Conservation (phyloP, 2,113 vertebrate genomes). For the Okapia johnstoni region DNA sequence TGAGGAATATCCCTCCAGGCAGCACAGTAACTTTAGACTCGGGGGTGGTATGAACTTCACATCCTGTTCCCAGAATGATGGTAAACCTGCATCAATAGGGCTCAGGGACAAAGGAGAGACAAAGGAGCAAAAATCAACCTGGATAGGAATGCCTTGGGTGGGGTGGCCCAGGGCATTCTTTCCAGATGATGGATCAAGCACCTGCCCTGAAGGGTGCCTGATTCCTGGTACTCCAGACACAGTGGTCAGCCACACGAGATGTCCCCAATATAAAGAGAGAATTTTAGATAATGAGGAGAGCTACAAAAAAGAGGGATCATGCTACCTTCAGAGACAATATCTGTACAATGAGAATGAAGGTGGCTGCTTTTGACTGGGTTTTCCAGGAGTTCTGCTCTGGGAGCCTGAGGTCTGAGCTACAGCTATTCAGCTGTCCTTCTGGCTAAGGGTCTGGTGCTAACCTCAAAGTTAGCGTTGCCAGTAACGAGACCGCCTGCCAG, state of each 20-base stretch:
- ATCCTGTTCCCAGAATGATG: background rate
- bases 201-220: rapidly evolving
- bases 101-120: background rate
- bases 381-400: no score
- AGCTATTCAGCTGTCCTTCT: background rate
- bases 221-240: background rate
- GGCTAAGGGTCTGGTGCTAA: background rate
- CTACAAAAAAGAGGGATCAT: rapidly evolving
- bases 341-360: background rate
- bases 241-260: rapidly evolving
- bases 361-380: rapidly evolving
- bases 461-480: background rate
- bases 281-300: rapidly evolving
- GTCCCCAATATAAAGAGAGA: background rate
- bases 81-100: rapidly evolving
- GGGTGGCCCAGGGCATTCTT: rapidly evolving
- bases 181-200: rapidly evolving
- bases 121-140: rapidly evolving
- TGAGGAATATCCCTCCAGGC: background rate
- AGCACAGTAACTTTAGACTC: background rate
- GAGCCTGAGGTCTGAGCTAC: rapidly evolving
- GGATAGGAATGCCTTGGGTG: rapidly evolving
- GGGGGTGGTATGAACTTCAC: rapidly evolving
- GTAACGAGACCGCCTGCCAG: rapidly evolving
- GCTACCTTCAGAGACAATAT: rapidly evolving